Percentiles rank a stretch among this genome's conserved stretches.
These are phyloP conservation scores for Podarcis cretensis DNA, from an alignment of 2,113 vertebrate species.

Conservation along the genomic window DNA sequence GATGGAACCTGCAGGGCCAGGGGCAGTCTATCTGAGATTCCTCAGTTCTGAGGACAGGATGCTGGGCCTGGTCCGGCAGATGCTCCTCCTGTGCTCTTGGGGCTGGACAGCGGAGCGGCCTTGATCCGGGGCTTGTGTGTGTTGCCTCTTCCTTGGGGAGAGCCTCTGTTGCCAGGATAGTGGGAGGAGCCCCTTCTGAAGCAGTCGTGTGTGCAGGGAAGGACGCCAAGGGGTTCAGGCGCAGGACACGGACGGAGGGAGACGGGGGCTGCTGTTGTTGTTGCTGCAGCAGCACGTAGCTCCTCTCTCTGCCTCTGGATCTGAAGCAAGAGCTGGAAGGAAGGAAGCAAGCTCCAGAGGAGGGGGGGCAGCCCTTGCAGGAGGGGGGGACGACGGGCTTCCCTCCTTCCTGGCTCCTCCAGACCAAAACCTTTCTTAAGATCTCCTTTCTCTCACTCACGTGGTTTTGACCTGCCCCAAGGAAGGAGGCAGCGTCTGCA, in stretches of 20 bases:
- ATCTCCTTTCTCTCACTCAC: not conserved
- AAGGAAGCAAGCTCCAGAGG: not conserved
- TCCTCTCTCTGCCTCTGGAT: not conserved
- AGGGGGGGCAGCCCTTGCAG: not conserved
- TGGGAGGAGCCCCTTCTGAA: not conserved
- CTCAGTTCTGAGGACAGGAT: no score
- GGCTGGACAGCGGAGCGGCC: no score
- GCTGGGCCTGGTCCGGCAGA: no score
- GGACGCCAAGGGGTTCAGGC: not conserved
- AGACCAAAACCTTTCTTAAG: not conserved
- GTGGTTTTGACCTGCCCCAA: not conserved
- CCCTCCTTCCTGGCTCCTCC: not conserved
- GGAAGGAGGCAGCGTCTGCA: not conserved
- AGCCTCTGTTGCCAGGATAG: no score
- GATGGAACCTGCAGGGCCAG: no score
- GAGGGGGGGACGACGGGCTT: not conserved
- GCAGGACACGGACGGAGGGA: not conserved
- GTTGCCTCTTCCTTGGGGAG: not conserved
- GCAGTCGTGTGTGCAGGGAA: not conserved
- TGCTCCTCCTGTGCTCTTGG: no score
- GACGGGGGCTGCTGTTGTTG: not conserved
- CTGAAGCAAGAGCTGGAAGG: not conserved
- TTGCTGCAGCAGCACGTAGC: no score
- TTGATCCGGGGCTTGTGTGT: no score
- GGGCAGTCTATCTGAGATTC: no score